Base-by-base conservation (phyloP, 2,888 invertebrate genomes). In the Nemotelus pantherinus region DNA sequence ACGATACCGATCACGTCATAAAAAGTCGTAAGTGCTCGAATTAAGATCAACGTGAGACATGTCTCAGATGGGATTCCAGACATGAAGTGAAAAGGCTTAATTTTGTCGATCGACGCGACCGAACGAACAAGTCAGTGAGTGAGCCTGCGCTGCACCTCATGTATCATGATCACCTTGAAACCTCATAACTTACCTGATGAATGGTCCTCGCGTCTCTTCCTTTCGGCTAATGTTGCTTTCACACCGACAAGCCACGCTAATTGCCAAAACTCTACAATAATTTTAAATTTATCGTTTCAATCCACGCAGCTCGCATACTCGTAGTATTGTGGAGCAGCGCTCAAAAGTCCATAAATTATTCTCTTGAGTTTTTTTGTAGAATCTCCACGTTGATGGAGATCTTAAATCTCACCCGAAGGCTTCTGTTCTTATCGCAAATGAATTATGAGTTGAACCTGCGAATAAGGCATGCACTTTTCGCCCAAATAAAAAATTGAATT, bases 351-450 rank as follows among this genome's bases (percentile, higher is more conserved):
- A 67, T 67, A 76, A 76, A 76, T 65, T 68, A 67, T 67, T 68
- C 1, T 4, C 48, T 48, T 57, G 6, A n/a, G 55, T 53, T 47
- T 57, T 41, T 70, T 9, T 41, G 75, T 63, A 68, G 53, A 43
- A 71, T 57, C 63, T 76, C 58, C 75, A 74, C 65, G 77, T 79
- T 76, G 76, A 77, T 79, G 72, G 68, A 76, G 79, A 65, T 74
- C 77, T 79, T 77, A 77, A 74, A 79, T 79, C 79, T 79, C 68
- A 79, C 77, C 78, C 78, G 77, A 78, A 63, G 76, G 79, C 79
- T 79, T 78, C 79, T 79, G 79, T 79, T 78, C 79, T 79, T 79
- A 79, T 78, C 79, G 55, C 71, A 77, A 60, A 78, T 79, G 79
- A 79, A 76, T 72, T 58, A 77, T 77, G 72, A 25, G 47, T 25